Base-by-base conservation (phyloP, 1,140 invertebrate species). In the Aethina tumida region DNA sequence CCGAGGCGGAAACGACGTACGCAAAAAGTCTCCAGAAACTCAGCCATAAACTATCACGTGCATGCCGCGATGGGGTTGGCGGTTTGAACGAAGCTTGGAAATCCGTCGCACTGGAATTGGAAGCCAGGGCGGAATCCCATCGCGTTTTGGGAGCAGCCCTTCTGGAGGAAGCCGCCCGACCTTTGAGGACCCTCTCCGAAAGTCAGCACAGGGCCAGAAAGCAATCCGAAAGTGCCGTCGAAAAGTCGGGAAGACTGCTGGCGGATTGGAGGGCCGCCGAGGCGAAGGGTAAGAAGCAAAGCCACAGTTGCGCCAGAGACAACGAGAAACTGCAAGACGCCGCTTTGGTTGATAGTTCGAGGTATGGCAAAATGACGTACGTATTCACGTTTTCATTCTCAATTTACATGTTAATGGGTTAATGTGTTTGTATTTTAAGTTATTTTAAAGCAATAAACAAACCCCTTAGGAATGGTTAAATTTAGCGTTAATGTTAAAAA, bases 31-130 rank as follows among this genome's bases (percentile, higher is more conserved):
- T 96, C 16, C 77, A 79, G 37, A 95, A 93, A 65, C 66, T 95
- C 28, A 84, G 87, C 24, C 69, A 70, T 2, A 94, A 93, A 68
- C 65, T 95, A 28, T 71, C 80, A 21, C 90, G 91, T 62, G 82
- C 82, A 0, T 81, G 78, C 58, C 71, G 79, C 31, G 79, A 87
- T 55, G 77, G 79, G 30, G 70, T 81, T 16, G 89, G 89, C 8
- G 84, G 81, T 31, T 74, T 92, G 28, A 80, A 81, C 38, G 82
- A 91, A 45, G 84, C 88, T 39, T 94, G 90, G 90, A 83, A 85
- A 63, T 74, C 82, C 43, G 84, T 91, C 28, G 86, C 84, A 19
- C 69, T 78, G n/a, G 85, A 92, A 62, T 86, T 94, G 77, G 90
- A 94, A 62, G 74, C 79, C 44, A 80, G 88, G 53, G 83, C 87